Evolutionary conservation across 2,888 invertebrate species (phyloP).

Genomic region (Apotomis capreana): DNA sequence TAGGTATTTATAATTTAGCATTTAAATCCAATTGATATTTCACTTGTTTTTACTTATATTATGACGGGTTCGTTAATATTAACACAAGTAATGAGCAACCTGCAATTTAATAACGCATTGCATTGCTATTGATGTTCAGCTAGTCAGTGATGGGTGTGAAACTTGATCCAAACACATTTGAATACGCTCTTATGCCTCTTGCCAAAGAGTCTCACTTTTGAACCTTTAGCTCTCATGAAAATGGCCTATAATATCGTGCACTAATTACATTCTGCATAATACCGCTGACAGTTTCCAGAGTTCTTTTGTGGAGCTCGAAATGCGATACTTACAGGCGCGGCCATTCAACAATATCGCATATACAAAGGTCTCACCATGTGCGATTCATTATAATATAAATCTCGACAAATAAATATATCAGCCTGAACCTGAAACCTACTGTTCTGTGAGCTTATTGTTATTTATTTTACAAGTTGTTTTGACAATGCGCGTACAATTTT

Average conservation of each 20-base stretch:
- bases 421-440: background rate
- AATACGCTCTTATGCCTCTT: no score
- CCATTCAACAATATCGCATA: constrained; percentile 29
- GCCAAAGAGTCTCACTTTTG: background rate
- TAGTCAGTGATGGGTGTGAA: no score
- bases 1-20: no score
- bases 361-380: constrained; percentile 19
- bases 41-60: no score
- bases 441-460: background rate
- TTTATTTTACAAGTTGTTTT: background rate
- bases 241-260: background rate
- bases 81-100: no score
- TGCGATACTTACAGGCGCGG: constrained; percentile 19
- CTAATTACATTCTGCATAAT: constrained; percentile 22
- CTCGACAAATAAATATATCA: background rate
- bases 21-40: no score
- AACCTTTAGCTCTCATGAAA: background rate
- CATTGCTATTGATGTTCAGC: no score
- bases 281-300: constrained; percentile 1
- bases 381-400: constrained; percentile 16
- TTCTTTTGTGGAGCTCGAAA: constrained; percentile 27
- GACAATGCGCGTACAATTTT: background rate
- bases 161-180: no score
- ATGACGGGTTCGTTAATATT: no score
- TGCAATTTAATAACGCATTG: no score